These are phyloP conservation scores for Rhyacophila brunnea DNA, from an alignment of 1,140 invertebrate genomes.

Conservation along the genomic window DNA sequence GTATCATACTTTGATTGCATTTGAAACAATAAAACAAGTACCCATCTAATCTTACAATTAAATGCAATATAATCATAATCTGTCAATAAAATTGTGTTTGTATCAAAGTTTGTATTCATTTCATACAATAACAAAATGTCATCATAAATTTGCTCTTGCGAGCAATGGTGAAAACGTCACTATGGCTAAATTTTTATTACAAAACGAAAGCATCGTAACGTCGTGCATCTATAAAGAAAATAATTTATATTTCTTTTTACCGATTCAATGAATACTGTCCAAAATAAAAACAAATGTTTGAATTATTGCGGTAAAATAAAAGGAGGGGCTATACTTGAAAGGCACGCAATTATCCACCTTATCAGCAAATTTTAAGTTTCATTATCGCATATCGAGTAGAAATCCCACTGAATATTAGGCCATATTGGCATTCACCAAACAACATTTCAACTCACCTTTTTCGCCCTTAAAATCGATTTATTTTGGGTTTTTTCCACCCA, in stretches of 20 bases:
- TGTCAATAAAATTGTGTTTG: too few relatives aligned
- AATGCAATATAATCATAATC: too few relatives aligned
- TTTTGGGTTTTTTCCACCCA: not conserved
- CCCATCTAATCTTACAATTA: too few relatives aligned
- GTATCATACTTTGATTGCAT: too few relatives aligned
- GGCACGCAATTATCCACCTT: conserved; percentile 58
- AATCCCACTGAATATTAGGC: conserved; percentile 57
- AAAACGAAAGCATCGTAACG: too few relatives aligned
- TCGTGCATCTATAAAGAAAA: not conserved
- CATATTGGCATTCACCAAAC: conserved; percentile 56
- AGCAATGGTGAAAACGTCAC: too few relatives aligned
- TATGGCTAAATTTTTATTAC: too few relatives aligned
- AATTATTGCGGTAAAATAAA: conserved; percentile 31
- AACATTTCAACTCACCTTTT: conserved; percentile 55
- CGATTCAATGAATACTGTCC: not conserved
- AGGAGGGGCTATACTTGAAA: conserved; percentile 12
- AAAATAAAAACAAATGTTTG: conserved; percentile 16
- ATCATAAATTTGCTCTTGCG: too few relatives aligned
- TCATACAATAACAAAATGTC: too few relatives aligned
- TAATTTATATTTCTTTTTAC: not conserved
- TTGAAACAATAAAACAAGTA: too few relatives aligned
- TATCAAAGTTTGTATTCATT: too few relatives aligned
- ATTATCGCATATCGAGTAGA: conserved; percentile 58
- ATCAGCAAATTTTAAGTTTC: conserved; percentile 58
- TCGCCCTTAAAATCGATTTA: conserved; percentile 16